phyloP scores from a whole-genome alignment of 2,113 vertebrate genomes.

The Tetraodon nigroviridis region DNA sequence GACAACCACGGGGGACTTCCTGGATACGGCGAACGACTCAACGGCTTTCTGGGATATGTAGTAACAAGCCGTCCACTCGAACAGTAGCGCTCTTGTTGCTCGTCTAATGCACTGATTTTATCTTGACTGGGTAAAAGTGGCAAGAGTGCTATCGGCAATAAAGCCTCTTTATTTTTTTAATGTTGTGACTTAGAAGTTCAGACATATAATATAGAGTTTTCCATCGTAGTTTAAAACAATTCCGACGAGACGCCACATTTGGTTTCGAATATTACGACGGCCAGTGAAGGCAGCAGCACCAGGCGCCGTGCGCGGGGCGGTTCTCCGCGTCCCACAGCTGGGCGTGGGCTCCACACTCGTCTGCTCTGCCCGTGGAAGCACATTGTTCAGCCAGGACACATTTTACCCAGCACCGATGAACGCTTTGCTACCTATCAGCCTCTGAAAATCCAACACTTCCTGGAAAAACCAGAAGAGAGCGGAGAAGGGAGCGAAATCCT shows the following conservation, averaged over 20 bases:
- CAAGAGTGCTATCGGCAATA: too few species aligned
- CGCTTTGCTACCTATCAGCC: slow-evolving; percentile 27
- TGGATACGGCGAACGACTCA: slow-evolving; percentile 63
- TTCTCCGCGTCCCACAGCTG: slow-evolving; percentile 62
- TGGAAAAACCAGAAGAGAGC: slow-evolving; percentile 23
- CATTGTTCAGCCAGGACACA: slow-evolving; percentile 70
- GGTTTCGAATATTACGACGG: slow-evolving; percentile 9
- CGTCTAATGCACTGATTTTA: too few species aligned
- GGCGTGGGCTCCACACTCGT: slow-evolving; percentile 70
- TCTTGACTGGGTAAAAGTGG: too few species aligned
- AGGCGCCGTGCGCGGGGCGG: slow-evolving; percentile 64
- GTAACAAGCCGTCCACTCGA: slow-evolving; percentile 17
- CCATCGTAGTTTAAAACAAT: too few species aligned
- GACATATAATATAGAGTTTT: too few species aligned
- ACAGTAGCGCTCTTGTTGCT: not conserved
- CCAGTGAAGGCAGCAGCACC: slow-evolving; percentile 29
- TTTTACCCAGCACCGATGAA: slow-evolving; percentile 46
- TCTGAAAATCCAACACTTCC: slow-evolving; percentile 33
- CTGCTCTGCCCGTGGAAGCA: slow-evolving; percentile 56
- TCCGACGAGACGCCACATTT: not conserved
- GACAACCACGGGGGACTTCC: slow-evolving; percentile 70
- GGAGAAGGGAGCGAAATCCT: slow-evolving; percentile 29
- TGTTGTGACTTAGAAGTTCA: too few species aligned
- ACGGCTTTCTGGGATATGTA: slow-evolving; percentile 64
- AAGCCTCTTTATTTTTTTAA: too few species aligned